Conservation (phyloP, 2,113 vertebrate species). For the Microcebus ravelobensis region DNA sequence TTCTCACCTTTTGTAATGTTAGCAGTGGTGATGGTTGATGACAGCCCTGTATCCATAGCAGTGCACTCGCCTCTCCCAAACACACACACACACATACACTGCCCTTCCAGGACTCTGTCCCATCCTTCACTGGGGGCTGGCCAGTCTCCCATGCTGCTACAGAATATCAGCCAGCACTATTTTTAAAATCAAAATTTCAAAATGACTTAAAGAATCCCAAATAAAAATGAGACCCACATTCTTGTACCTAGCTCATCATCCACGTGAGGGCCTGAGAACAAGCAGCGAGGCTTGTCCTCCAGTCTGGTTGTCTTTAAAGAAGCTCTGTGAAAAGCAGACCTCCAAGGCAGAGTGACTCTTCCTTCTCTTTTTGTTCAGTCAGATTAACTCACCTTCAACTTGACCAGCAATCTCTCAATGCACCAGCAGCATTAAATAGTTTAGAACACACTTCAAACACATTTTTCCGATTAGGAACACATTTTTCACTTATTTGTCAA, state of each 20-base stretch:
- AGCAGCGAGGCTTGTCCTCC: neutral
- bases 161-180: neutral
- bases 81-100: fast-evolving
- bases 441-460: slow-evolving; percentile 8
- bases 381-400: neutral
- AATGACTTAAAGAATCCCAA: neutral
- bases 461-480: neutral
- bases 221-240: neutral
- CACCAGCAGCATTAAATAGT: neutral
- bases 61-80: neutral
- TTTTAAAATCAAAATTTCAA: neutral
- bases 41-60: fast-evolving
- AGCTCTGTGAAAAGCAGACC: neutral
- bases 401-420: neutral
- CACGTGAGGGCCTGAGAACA: neutral
- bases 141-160: neutral
- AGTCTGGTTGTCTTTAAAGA: neutral
- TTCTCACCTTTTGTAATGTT: slow-evolving; percentile 24
- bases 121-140: neutral
- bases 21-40: neutral
- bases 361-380: neutral
- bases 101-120: neutral
- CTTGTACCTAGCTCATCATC: neutral
- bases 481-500: slow-evolving; percentile 40
- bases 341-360: neutral